A percentile compares a stretch with the other conserved stretches of the same genome.
Evolutionary conservation across 1,140 invertebrate genomes (phyloP).

Genomic region (Nylanderia fulva): DNA sequence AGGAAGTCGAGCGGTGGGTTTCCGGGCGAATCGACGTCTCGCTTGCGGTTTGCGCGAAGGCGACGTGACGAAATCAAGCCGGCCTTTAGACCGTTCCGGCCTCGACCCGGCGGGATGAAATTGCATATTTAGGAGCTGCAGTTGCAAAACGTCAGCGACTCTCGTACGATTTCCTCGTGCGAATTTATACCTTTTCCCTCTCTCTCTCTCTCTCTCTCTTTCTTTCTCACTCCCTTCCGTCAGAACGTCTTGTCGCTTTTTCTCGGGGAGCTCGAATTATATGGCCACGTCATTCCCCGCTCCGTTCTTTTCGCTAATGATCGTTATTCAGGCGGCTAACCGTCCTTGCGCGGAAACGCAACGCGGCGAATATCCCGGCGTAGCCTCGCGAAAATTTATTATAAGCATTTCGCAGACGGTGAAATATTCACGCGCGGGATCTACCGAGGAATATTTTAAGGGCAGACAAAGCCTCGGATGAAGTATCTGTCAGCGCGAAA

Average conservation of each 20-base stretch:
- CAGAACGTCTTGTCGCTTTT: conserved; percentile 14
- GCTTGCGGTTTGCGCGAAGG: conserved; percentile 40
- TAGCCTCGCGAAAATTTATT: conserved; percentile 29
- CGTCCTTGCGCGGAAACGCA: conserved; percentile 33
- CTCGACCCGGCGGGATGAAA: conserved; percentile 43
- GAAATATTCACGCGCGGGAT: conserved; percentile 11
- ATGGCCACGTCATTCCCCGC: neutral
- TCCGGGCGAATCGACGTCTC: conserved; percentile 31
- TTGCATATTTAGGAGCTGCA: conserved; percentile 53
- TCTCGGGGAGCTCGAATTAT: conserved; percentile 29
- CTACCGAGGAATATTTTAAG: conserved; percentile 6
- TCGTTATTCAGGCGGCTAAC: conserved; percentile 22
- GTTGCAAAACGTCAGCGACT: conserved; percentile 36
- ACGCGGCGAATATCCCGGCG: conserved; percentile 17
- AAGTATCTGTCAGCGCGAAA: neutral
- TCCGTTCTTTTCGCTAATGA: conserved; percentile 48
- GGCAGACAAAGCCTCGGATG: neutral
- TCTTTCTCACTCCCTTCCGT: neutral
- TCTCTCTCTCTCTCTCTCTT: too few species aligned
- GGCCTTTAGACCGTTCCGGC: conserved; percentile 9
- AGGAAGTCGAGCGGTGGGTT: conserved; percentile 14
- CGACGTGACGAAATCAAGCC: conserved; percentile 36
- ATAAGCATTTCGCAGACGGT: conserved; percentile 12
- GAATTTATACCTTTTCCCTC: neutral
- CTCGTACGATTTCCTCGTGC: conserved; percentile 35